A percentile compares a stretch with the other conserved stretches of the same genome.
These are phyloP conservation scores for Amphipyra tragopoginis DNA, from an alignment of 2,888 invertebrate genomes.

Conservation along the genomic window DNA sequence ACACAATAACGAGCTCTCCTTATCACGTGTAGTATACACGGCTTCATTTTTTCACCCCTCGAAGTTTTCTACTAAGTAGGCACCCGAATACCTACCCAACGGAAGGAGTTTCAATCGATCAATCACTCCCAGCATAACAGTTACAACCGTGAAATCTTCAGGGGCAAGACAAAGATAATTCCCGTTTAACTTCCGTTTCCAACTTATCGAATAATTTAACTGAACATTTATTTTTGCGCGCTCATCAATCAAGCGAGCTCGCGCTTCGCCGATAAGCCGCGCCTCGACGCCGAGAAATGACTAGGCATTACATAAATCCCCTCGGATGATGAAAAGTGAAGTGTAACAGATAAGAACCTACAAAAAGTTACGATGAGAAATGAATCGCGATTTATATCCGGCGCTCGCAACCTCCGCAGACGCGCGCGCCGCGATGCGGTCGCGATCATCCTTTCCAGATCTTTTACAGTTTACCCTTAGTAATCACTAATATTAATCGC, in stretches of 20 bases:
- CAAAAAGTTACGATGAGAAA: constrained; percentile 91
- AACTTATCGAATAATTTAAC: constrained; percentile 91
- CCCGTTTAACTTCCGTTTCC: constrained; percentile 91
- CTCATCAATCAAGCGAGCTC: constrained; percentile 90
- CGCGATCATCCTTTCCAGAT: constrained; percentile 15
- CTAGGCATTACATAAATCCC: constrained; percentile 91
- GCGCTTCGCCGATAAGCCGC: constrained; percentile 88
- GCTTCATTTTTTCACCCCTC: constrained; percentile 53
- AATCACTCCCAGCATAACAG: constrained; percentile 87
- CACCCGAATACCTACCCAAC: constrained; percentile 26
- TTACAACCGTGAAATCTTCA: constrained; percentile 87
- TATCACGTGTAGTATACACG: constrained; percentile 48
- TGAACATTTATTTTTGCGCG: constrained; percentile 91
- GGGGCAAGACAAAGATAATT: constrained; percentile 90
- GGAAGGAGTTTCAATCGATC: constrained; percentile 77
- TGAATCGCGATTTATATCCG: constrained; percentile 90
- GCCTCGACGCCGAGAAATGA: constrained; percentile 91
- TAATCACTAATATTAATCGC: constrained; percentile 9
- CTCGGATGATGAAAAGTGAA: constrained; percentile 91
- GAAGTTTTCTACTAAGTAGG: constrained; percentile 48
- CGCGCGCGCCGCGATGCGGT: constrained; percentile 38
- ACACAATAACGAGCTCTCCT: constrained; percentile 34
- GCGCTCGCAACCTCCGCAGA: constrained; percentile 75
- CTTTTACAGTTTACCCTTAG: constrained; percentile 19
- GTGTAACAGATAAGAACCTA: constrained; percentile 91